Evolutionary conservation across 2,888 invertebrate species (phyloP).

Genomic region (Calliphora vomitoria): DNA sequence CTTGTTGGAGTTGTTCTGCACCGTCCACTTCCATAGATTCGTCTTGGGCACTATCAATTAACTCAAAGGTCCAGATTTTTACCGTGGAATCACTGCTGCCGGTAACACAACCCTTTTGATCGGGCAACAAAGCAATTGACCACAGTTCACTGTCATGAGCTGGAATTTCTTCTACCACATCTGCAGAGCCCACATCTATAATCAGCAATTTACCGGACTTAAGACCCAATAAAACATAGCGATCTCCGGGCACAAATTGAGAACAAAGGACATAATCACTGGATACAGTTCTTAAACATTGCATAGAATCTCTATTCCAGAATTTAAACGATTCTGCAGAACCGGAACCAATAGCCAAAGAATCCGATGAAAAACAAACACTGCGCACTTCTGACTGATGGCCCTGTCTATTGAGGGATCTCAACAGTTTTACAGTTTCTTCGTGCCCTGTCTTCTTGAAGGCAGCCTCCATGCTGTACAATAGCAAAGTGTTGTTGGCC

Average conservation of each 20-base stretch:
- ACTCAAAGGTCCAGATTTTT: slow-evolving; percentile 97
- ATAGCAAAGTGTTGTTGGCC: slow-evolving; percentile 90
- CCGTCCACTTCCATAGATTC: slow-evolving; percentile 83
- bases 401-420: slow-evolving; percentile 90
- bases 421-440: slow-evolving; percentile 85
- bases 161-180: slow-evolving; percentile 91
- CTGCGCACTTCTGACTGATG: slow-evolving; percentile 96
- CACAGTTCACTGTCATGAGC: slow-evolving; percentile 94
- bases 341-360: slow-evolving; percentile 93
- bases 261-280: slow-evolving; percentile 88
- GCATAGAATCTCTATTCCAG: slow-evolving; percentile 92
- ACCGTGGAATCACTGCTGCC: slow-evolving; percentile 96
- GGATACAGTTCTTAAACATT: slow-evolving; percentile 89
- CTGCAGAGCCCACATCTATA: slow-evolving; percentile 93
- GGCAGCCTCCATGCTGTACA: slow-evolving; percentile 86
- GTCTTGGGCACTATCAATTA: slow-evolving; percentile 89
- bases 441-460: slow-evolving; percentile 83
- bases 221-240: slow-evolving; percentile 94
- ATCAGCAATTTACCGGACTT: slow-evolving; percentile 93
- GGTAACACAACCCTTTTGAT: slow-evolving; percentile 92
- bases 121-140: slow-evolving; percentile 91
- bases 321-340: slow-evolving; percentile 95
- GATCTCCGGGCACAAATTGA: slow-evolving; percentile 94
- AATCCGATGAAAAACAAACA: slow-evolving; percentile 95
- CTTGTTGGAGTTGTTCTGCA: slow-evolving; percentile 64